Evolutionary conservation across 2,113 vertebrate genomes (phyloP), one percentile per base, ranked within the genome.

Genomic region (Trichomycterus rosablanca): DNA sequence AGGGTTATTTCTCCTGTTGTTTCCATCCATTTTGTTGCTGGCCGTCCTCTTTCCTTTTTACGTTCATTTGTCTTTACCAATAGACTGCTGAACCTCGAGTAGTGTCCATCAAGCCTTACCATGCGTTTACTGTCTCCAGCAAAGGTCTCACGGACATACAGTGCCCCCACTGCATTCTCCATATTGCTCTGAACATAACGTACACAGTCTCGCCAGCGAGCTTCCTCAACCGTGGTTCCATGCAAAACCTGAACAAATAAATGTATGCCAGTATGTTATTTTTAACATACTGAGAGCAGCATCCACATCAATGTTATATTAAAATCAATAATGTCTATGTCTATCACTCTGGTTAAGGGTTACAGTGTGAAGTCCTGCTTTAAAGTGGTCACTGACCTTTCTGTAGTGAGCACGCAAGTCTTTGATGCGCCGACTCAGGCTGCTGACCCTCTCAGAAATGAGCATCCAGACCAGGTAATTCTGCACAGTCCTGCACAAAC

Each of bases 401-500:
- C 86, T 89, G 79, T 96, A 98, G 69, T 75, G 86, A 1, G 88
- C 82, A 7, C 89, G 85, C 1, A 92, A 86, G 0, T 98, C 93
- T 81, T 92, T 96, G 84, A 94, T 97, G 7, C 92, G 89, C 11
- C 86, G 89, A 49, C 93, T 97, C 74, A 98, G 65, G 77, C 89
- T 94, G 63, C 88, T 89, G 46, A 97, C 87, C 6, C 90, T 84
- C 35, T 97, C 94, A 0, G 88, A 83, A 39, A 96, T 78, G 74
- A 98, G 76, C 19, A 92, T 89, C 96, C 96, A 98, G 10, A 86
- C 89, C 80, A 97, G 84, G 78, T 97, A 98, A 86, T 98, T 98
- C 86, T 40, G 37, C 37, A 40, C 74, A 62, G 93, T 94, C 80
- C 95, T 98, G 81, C 16, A 3, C 16, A 11, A 11, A 43, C 18